Conservation (phyloP, 2,113 vertebrate species). For the Ophthalmolycus amberensis region DNA sequence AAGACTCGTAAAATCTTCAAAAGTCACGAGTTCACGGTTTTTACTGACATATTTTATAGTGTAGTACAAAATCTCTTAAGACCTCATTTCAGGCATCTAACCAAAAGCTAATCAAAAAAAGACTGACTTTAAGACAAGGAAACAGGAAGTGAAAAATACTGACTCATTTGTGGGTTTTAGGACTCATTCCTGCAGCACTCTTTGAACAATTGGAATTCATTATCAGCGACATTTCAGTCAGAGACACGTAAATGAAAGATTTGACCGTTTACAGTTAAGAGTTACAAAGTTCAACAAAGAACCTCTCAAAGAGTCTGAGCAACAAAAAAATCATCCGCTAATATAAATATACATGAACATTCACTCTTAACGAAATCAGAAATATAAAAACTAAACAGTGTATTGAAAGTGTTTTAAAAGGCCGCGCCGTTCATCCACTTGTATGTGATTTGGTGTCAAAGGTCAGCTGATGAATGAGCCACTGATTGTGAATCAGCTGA, state of each 20-base stretch:
- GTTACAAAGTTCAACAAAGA: conserved; percentile 1
- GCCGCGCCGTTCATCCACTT: neutral
- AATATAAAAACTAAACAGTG: neutral
- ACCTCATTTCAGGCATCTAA: neutral
- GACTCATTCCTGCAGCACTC: neutral
- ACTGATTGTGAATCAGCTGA: neutral
- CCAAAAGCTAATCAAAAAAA: neutral
- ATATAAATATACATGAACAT: neutral
- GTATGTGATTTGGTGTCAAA: neutral
- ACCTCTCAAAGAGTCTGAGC: neutral
- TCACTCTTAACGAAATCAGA: neutral
- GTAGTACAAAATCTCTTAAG: neutral
- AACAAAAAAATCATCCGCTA: neutral
- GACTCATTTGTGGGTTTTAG: neutral
- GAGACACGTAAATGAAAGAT: neutral
- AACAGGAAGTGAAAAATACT: neutral
- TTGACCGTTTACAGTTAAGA: neutral
- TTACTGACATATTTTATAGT: neutral
- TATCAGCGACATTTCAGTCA: neutral
- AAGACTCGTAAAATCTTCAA: neutral
- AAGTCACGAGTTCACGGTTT: neutral
- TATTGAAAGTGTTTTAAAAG: neutral
- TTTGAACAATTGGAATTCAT: neutral
- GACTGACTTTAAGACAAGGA: neutral
- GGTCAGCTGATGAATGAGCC: neutral